Evolutionary conservation across 1,140 invertebrate species (phyloP), one percentile per base, ranked within the genome.

Genomic region (Battus philenor): DNA sequence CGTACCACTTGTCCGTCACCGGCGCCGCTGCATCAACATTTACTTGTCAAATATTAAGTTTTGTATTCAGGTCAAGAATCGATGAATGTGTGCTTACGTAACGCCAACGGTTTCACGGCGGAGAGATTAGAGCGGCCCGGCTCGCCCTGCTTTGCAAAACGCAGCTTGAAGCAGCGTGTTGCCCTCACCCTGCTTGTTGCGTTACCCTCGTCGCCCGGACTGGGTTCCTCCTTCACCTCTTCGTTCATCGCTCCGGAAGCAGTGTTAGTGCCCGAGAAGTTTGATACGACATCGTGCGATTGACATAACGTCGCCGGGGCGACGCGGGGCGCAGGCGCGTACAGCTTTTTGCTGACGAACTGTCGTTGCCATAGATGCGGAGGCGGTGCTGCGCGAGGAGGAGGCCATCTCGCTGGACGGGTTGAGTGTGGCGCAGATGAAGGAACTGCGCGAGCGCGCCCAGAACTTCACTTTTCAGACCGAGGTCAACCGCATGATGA

Each of bases 401-500:
- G 97, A 99, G 88, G 95, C 97, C 0, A 99, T 99, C 52, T 96
- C 98, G 70, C 83, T 99, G 8, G 98, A 99, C 88, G 97, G 94
- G 2, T 86, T 99, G 39, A 99, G 94, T 87, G 95, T 97, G 0
- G 94, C 97, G 18, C 96, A 98, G 85, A 88, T 98, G 61, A 96
- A 96, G 60, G 95, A 99, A 87, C 72, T 99, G 4, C 86, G 94
- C 32, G 96, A 97, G 11, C 94, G 94, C 74, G 91, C 97, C 0
- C 95, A 99, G 69, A 99, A 97, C 79, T 96, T 94, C 80, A 90
- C 91, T 12, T 99, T 99, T 88, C 96, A 98, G 84, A 96, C 97
- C 1, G 97, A 98, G 87, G 97, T 99, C 5, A 98, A 98, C 87
- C 93, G 98, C 17, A 98, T 99, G 97, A 99, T 99, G 98, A 99